Percentiles rank a stretch among this genome's conserved stretches.
Conservation (phyloP, 2,113 vertebrate species). For the Lutjanus erythropterus region DNA sequence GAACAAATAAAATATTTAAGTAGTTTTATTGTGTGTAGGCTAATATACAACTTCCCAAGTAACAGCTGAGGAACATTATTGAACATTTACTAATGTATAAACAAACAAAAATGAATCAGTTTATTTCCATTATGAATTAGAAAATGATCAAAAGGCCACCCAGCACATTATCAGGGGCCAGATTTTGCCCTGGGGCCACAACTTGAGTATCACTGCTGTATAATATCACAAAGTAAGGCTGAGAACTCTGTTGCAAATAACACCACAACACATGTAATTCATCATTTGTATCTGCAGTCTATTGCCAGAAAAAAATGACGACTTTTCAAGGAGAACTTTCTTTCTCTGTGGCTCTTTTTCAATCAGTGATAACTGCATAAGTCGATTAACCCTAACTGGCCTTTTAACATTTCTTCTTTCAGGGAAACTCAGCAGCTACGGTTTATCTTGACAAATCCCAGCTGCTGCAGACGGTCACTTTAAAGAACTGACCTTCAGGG, state of each 20-base stretch:
- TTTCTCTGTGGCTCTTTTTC: constrained; percentile 29
- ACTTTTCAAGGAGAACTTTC: constrained; percentile 1
- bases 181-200: no score
- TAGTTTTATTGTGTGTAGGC: no score
- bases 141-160: no score
- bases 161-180: no score
- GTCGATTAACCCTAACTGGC: constrained; percentile 57
- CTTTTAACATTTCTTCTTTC: constrained; percentile 72
- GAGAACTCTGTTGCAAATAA: background rate
- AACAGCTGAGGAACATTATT: no score
- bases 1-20: no score
- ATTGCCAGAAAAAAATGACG: constrained; percentile 23
- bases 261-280: background rate
- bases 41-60: no score
- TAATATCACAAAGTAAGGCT: background rate
- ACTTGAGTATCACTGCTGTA: no score
- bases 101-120: no score
- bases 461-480: constrained; percentile 79
- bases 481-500: constrained; percentile 77
- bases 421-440: constrained; percentile 59
- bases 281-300: constrained; percentile 7
- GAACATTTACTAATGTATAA: no score
- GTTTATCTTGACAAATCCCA: constrained; percentile 81
- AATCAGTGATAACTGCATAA: constrained; percentile 63
- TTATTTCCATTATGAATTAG: no score